A percentile compares a stretch with the other conserved stretches of the same genome.
These are phyloP conservation scores for Nomada fabriciana DNA, from an alignment of 2,888 invertebrate species.

Conservation along the genomic window DNA sequence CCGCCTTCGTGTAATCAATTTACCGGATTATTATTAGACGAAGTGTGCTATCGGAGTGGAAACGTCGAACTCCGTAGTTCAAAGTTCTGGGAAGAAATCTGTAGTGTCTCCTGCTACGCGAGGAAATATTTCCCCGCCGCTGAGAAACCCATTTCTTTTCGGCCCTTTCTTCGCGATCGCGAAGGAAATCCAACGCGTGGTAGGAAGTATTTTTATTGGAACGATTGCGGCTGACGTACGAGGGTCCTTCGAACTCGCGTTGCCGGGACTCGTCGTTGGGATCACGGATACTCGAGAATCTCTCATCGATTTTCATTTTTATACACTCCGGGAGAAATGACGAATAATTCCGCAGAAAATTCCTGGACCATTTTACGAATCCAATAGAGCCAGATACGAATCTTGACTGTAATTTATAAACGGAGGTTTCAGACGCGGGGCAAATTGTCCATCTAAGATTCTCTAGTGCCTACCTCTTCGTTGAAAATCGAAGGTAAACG, in stretches of 20 bases:
- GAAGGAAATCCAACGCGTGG: conserved; percentile 46
- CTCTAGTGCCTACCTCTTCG: not conserved
- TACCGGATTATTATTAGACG: not conserved
- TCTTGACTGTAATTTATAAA: too few relatives aligned
- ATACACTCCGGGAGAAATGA: not conserved
- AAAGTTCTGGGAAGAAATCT: conserved; percentile 49
- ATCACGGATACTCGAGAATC: conserved; percentile 51
- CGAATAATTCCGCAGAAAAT: conserved; percentile 11
- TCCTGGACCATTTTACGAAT: too few relatives aligned
- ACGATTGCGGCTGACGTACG: conserved; percentile 66
- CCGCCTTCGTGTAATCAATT: not conserved
- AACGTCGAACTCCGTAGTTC: conserved; percentile 7
- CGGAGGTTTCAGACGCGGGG: too few relatives aligned
- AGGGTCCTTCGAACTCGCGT: conserved; percentile 59
- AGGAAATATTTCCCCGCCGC: conserved; percentile 55
- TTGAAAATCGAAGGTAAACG: not conserved
- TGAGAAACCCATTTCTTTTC: conserved; percentile 35
- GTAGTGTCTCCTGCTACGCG: conserved; percentile 16
- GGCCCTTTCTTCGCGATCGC: conserved; percentile 38
- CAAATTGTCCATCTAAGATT: too few relatives aligned
- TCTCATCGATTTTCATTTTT: conserved; percentile 47
- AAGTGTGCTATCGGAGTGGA: not conserved
- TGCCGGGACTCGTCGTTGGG: conserved; percentile 40
- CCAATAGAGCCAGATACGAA: too few relatives aligned
- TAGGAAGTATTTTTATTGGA: conserved; percentile 71